These are phyloP conservation scores for Sapajus apella DNA, from an alignment of 2,113 vertebrate species.

Conservation along the genomic window DNA sequence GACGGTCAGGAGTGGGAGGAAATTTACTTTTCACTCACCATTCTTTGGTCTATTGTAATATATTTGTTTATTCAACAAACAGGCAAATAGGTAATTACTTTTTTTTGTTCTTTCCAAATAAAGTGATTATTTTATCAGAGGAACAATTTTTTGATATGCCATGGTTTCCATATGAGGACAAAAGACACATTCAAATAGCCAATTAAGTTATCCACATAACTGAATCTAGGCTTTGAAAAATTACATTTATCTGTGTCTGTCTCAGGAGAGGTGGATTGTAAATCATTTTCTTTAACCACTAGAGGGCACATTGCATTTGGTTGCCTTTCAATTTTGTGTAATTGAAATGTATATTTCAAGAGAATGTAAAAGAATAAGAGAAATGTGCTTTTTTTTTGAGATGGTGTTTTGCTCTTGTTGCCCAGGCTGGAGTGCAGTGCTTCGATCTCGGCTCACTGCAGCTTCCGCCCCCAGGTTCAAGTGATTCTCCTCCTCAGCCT, in stretches of 20 bases:
- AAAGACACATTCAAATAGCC: neutral
- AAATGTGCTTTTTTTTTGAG: neutral
- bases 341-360: slow-evolving; percentile 1
- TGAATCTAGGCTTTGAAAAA: neutral
- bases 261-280: neutral
- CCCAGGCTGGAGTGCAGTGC: too few species aligned
- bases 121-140: neutral
- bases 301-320: slow-evolving; percentile 55
- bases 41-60: neutral
- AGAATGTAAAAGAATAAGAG: neutral
- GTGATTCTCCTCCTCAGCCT: too few species aligned
- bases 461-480: too few species aligned
- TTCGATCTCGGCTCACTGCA: too few species aligned
- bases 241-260: neutral
- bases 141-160: neutral
- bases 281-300: slow-evolving; percentile 58
- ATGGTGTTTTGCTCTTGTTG: too few species aligned
- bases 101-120: neutral
- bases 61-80: neutral
- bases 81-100: neutral
- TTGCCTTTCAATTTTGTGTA: neutral
- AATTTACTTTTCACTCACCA: neutral
- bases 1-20: neutral
- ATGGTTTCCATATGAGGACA: neutral
- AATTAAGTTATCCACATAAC: neutral